Evolutionary conservation across 2,113 vertebrate species (phyloP).

Genomic region (Phyllopteryx taeniolatus): DNA sequence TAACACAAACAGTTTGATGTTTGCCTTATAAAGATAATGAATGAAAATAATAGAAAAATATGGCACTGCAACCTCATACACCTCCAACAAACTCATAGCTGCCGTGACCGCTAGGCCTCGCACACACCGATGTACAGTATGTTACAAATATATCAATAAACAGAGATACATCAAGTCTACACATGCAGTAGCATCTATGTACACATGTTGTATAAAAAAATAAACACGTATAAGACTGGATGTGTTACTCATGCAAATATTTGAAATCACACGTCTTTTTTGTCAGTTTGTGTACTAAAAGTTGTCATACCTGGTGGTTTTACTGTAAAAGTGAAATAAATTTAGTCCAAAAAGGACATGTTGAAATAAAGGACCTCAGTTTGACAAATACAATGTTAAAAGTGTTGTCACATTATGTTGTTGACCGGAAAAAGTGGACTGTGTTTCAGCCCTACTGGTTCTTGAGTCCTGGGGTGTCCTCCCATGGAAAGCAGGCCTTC

Average conservation of each 20-base stretch:
- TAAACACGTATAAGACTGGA: slow-evolving; percentile 19
- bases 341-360: neutral
- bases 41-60: slow-evolving; percentile 22
- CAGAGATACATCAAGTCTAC: slow-evolving; percentile 56
- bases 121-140: slow-evolving; percentile 48
- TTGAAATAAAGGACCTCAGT: neutral
- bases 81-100: slow-evolving; percentile 60
- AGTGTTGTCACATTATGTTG: neutral
- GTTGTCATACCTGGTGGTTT: neutral
- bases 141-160: slow-evolving; percentile 69
- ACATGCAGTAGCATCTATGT: slow-evolving; percentile 64
- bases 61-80: slow-evolving; percentile 28
- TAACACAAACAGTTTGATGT: slow-evolving; percentile 1
- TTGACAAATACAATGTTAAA: neutral
- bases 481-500: slow-evolving; percentile 47
- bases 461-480: slow-evolving; percentile 54
- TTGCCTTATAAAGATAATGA: neutral
- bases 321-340: neutral
- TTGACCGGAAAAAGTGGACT: slow-evolving; percentile 72
- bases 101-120: slow-evolving; percentile 57
- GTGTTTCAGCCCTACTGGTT: slow-evolving; percentile 66
- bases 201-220: slow-evolving; percentile 60
- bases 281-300: neutral
- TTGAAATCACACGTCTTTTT: slow-evolving; percentile 48
- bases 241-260: slow-evolving; percentile 2